Conservation (phyloP, 2,113 vertebrate species). For the Tonatia bakeri region DNA sequence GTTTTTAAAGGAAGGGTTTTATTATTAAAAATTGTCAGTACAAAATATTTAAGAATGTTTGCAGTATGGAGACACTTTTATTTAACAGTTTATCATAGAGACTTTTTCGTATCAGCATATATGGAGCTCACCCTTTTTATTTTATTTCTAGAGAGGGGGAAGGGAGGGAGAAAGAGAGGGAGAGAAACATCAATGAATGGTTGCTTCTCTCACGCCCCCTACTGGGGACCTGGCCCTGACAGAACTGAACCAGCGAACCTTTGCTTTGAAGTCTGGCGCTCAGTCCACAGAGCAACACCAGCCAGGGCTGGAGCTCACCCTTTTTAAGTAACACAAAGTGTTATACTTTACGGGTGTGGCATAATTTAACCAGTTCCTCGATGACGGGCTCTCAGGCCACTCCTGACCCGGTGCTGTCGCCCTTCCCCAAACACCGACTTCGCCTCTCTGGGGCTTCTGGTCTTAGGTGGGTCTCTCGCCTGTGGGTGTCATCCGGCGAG, state of each 20-base stretch:
- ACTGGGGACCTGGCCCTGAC: too few species aligned
- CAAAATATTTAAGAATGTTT: neutral
- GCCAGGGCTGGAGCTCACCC: too few species aligned
- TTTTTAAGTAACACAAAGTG: rapidly evolving
- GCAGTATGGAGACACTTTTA: neutral
- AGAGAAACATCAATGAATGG: too few species aligned
- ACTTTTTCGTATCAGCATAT: too few species aligned
- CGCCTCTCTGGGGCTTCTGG: neutral
- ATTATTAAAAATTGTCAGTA: neutral
- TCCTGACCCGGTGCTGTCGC: neutral
- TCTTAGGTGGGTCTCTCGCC: neutral
- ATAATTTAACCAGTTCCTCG: too few species aligned
- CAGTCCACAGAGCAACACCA: too few species aligned
- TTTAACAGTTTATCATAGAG: neutral
- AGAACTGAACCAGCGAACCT: too few species aligned
- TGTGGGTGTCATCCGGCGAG: too few species aligned
- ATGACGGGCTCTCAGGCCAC: neutral
- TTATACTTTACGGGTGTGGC: neutral
- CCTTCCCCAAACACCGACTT: rapidly evolving
- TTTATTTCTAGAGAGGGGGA: too few species aligned
- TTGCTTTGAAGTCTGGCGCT: too few species aligned
- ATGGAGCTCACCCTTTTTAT: neutral
- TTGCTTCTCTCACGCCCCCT: too few species aligned
- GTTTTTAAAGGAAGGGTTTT: neutral
- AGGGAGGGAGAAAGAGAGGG: too few species aligned